Evolutionary conservation across 2,113 vertebrate genomes (phyloP).

Genomic region (Madoqua kirkii): DNA sequence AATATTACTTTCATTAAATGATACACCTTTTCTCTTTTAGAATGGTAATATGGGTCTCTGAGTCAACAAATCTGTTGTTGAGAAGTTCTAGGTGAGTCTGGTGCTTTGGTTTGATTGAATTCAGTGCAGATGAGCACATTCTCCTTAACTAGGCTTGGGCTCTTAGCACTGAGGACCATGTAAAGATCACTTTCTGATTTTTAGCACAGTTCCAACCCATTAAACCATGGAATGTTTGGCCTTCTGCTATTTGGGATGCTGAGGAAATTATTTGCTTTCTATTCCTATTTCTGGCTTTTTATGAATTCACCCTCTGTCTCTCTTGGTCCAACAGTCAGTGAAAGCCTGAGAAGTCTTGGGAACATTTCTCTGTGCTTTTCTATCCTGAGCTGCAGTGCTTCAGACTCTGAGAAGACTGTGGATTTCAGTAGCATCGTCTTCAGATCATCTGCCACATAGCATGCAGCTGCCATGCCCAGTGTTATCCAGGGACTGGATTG

Average conservation of each 20-base stretch:
- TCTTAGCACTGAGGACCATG: neutral
- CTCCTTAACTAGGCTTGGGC: neutral
- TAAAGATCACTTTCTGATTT: neutral
- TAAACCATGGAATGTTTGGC: neutral
- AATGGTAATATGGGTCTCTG: neutral
- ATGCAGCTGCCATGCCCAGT: neutral
- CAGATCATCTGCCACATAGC: neutral
- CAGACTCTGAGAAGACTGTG: neutral
- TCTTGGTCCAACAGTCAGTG: neutral
- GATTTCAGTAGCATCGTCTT: rapidly evolving
- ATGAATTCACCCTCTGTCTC: neutral
- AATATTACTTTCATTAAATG: neutral
- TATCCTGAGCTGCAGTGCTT: neutral
- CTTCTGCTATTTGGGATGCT: neutral
- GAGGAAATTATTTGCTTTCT: neutral
- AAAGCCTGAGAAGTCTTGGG: neutral
- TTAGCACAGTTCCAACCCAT: neutral
- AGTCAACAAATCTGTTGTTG: neutral
- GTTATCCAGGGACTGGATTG: neutral
- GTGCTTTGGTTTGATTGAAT: neutral
- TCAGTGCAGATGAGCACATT: neutral
- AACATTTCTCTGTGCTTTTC: neutral
- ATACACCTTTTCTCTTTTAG: neutral
- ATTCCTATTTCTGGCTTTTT: neutral
- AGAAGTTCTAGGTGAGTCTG: neutral